phyloP scores from a whole-genome alignment of 2,888 invertebrate species.

The Cordilura impudica region DNA sequence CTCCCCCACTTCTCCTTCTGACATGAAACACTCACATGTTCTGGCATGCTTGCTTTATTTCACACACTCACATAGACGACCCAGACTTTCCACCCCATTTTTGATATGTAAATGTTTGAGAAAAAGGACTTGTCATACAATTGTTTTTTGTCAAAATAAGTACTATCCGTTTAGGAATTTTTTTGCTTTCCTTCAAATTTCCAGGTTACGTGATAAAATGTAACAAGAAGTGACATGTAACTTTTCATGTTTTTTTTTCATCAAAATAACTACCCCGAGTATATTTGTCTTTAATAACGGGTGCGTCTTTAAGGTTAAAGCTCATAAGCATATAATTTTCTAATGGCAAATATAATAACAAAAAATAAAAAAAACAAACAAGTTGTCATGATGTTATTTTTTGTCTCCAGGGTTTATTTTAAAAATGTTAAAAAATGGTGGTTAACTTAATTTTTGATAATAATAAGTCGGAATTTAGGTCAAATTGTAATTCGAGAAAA shows the following conservation, averaged over 20 bases:
- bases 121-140: constrained; percentile 20
- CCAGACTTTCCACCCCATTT: constrained; percentile 20
- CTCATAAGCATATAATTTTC: constrained; percentile 11
- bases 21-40: not conserved
- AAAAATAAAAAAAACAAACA: not conserved
- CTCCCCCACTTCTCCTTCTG: not conserved
- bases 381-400: constrained; percentile 2
- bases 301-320: constrained; percentile 44
- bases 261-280: no score
- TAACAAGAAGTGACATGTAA: constrained; percentile 51
- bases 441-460: constrained; percentile 4
- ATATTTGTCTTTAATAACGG: constrained; percentile 27
- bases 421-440: constrained; percentile 48
- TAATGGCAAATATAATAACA: not conserved
- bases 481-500: constrained; percentile 26
- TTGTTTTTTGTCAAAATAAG: constrained; percentile 26
- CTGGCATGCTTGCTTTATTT: not conserved
- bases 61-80: constrained; percentile 1
- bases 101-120: not conserved
- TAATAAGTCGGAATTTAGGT: constrained; percentile 38
- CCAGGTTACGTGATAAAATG: constrained; percentile 58
- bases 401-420: constrained; percentile 51
- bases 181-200: constrained; percentile 23
- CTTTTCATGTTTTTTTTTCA: constrained; percentile 24
- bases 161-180: constrained; percentile 41